Percentiles rank a stretch among this genome's conserved stretches.
Conservation (phyloP, 2,888 invertebrate species). For the Leptopterna dolabrata region DNA sequence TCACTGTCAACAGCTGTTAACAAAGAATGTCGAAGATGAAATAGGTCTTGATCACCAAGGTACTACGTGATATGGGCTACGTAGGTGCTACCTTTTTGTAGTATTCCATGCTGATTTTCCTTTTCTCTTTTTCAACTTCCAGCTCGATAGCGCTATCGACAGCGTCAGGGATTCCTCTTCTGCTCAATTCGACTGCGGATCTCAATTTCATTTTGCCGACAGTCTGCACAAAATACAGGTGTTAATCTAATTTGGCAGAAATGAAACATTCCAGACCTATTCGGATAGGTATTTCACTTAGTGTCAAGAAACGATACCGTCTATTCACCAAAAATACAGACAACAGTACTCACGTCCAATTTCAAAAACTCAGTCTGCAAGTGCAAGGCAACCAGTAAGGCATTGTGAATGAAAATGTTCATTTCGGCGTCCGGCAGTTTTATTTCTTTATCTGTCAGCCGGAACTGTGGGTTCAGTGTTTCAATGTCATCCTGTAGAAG, state of each 20-base stretch:
- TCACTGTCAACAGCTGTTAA: constrained; percentile 62
- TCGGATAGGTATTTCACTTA: too few species aligned
- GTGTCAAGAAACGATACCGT: too few species aligned
- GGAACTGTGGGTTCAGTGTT: constrained; percentile 79
- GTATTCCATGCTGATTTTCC: constrained; percentile 76
- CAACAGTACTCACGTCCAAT: constrained; percentile 70
- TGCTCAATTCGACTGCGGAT: constrained; percentile 74
- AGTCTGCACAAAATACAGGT: constrained; percentile 67
- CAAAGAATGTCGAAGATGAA: constrained; percentile 52
- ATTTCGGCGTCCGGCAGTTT: constrained; percentile 75
- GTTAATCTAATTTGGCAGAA: neutral
- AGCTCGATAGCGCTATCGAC: constrained; percentile 72
- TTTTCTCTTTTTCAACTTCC: constrained; percentile 77
- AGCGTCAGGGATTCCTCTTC: constrained; percentile 71
- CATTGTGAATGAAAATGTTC: constrained; percentile 82
- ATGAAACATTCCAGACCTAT: too few species aligned
- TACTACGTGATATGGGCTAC: too few species aligned
- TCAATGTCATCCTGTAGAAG: constrained; percentile 71
- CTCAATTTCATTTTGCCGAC: constrained; percentile 74
- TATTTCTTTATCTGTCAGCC: constrained; percentile 74
- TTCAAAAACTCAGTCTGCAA: constrained; percentile 82
- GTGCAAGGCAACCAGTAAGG: constrained; percentile 79
- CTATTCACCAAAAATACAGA: too few species aligned
- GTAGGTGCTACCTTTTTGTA: constrained; percentile 73
- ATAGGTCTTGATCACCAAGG: too few species aligned